Percentiles rank a stretch among this genome's conserved stretches.
Conservation (phyloP, 1,140 invertebrate genomes). For the Conopomorpha cramerella region DNA sequence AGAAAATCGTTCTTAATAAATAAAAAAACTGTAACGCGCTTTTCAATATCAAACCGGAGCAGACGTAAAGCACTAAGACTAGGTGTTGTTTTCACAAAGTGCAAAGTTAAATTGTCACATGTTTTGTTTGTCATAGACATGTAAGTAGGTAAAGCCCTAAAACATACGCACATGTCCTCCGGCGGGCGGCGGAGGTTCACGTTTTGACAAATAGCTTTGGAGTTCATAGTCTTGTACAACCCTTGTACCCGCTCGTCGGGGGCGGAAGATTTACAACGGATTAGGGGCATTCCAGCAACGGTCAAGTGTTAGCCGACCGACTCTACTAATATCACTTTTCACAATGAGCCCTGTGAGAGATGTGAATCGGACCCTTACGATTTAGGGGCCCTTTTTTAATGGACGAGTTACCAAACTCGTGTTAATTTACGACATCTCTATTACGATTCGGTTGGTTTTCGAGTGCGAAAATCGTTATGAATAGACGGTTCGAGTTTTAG, state of each 20-base stretch:
- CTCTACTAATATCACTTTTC: too few relatives aligned
- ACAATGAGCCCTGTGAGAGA: background rate
- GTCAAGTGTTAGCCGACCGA: constrained; percentile 42
- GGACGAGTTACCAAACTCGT: background rate
- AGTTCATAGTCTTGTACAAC: background rate
- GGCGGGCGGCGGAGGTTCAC: too few relatives aligned
- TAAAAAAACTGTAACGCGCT: too few relatives aligned
- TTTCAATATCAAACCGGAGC: too few relatives aligned
- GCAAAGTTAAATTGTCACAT: background rate
- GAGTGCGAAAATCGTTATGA: background rate
- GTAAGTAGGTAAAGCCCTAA: background rate
- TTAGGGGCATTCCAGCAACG: constrained; percentile 56
- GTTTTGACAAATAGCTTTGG: too few relatives aligned
- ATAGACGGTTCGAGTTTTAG: background rate
- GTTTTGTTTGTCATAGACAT: too few relatives aligned
- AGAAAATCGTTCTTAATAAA: too few relatives aligned
- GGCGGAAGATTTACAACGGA: constrained; percentile 53
- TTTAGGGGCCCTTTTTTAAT: background rate
- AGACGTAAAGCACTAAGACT: too few relatives aligned
- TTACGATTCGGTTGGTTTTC: background rate
- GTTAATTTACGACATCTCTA: too few relatives aligned
- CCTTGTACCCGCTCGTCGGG: constrained; percentile 1
- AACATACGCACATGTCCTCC: background rate
- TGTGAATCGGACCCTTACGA: background rate
- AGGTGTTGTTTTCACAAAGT: background rate